Base-by-base conservation (phyloP, 2,113 vertebrate genomes). In the Ranitomeya variabilis region DNA sequence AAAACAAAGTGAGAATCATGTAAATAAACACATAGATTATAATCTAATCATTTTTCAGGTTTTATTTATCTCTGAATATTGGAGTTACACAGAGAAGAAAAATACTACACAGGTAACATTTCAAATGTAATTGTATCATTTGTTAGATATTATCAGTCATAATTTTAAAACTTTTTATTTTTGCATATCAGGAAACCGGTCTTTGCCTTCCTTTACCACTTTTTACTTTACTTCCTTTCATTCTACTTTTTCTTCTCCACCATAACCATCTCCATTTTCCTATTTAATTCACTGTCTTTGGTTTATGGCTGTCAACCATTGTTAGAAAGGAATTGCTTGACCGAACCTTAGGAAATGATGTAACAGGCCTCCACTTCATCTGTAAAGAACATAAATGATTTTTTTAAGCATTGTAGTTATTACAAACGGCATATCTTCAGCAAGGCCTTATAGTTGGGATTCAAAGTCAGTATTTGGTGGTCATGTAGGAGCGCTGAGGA, bases 1-100 rank as follows among this genome's bases (percentile, higher is more conserved):
- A 88, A 88, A 66, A 85, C 11, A 23, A 71, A 71, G 16, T 90
- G 62, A 51, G 55, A 76, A 77, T 64, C 55, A 59, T 80, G 79
- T 80, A 69, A 67, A 55, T 52, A 54, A 79, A 52, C 45, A 14
- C 76, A 54, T 87, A 80, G 66, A 80, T 87, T 87, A 87, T 54
- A 57, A 9, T 67, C 19, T 19, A 66, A 69, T 87, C n/a, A 69
- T 14, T 57, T 80, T 37, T 67, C 7, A 7, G 55, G 7, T 67
- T 80, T 79, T 69, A 57, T 86, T 67, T 45, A 67, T 60, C 31
- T 78, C 66, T 7, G 21, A 55, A 18, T 6, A 86, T 67, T 26
- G 26, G 62, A 54, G 62, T 31, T 18, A 21, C 57, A 59, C 31
- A 78, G 37, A 78, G 76, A 26, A 66, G 5, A n/a, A 76, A 86